Percentiles rank a stretch among this genome's conserved stretches.
These are phyloP conservation scores for Sinocyclocheilus anshuiensis DNA, from an alignment of 2,113 vertebrate species.

Conservation along the genomic window DNA sequence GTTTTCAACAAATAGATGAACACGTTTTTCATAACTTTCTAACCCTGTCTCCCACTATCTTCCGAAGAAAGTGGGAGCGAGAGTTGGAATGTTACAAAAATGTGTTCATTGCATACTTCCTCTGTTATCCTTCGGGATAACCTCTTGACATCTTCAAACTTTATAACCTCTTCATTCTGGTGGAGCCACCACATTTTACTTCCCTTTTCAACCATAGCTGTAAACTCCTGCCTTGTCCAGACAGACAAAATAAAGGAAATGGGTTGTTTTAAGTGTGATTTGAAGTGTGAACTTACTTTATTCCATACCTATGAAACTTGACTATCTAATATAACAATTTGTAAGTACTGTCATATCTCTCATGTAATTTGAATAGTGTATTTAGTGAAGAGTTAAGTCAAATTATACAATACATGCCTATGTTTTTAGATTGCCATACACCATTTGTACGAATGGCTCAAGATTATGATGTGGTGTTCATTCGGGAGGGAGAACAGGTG, in stretches of 20 bases:
- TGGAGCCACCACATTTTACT: constrained; percentile 4
- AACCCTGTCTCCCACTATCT: background rate
- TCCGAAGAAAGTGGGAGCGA: constrained; percentile 11
- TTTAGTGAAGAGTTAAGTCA: background rate
- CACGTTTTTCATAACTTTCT: background rate
- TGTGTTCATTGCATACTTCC: constrained; percentile 44
- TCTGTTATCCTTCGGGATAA: constrained; percentile 37
- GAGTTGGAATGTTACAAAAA: background rate
- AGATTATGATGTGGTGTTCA: constrained; percentile 84
- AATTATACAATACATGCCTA: background rate
- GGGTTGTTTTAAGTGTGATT: background rate
- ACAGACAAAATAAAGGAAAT: background rate
- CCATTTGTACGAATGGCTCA: constrained; percentile 88
- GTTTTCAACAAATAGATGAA: background rate
- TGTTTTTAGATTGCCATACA: constrained; percentile 81
- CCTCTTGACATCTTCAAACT: constrained; percentile 34
- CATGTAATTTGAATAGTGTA: background rate
- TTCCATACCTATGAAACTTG: background rate
- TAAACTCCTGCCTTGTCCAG: background rate
- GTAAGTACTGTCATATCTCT: background rate
- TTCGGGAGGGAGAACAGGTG: constrained; percentile 86
- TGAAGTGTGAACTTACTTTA: background rate
- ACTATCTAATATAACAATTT: background rate
- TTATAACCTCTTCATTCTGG: background rate
- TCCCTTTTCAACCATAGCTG: constrained; percentile 29